Percentiles rank a stretch among this genome's conserved stretches.
phyloP scores from a whole-genome alignment of 2,113 vertebrate genomes.

The Dasyprocta punctata region DNA sequence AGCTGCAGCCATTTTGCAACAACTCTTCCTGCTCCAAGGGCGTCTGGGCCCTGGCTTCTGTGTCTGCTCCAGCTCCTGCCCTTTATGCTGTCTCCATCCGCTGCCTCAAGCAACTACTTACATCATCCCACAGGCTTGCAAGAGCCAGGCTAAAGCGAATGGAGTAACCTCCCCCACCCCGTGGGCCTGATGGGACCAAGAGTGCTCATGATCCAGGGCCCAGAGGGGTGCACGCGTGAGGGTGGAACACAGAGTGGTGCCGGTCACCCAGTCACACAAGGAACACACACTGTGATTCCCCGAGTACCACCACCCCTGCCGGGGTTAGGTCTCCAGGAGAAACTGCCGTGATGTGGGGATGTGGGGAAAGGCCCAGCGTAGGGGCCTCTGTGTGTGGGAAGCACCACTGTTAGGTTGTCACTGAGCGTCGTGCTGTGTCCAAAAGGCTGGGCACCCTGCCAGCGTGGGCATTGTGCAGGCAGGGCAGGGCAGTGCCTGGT shows the following conservation, averaged over 20 bases:
- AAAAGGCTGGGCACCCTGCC: not conserved
- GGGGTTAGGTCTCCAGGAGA: not conserved
- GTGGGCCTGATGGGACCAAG: too few species aligned
- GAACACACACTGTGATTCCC: rapidly evolving
- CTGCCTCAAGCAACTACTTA: not conserved
- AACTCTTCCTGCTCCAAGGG: constrained; percentile 44
- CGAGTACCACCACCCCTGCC: rapidly evolving
- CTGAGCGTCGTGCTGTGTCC: rapidly evolving
- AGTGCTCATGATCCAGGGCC: rapidly evolving
- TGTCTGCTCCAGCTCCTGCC: not conserved
- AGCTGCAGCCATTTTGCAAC: constrained; percentile 35
- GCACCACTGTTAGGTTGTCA: not conserved
- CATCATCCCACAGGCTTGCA: not conserved
- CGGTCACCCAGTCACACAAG: rapidly evolving
- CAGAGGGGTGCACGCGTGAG: rapidly evolving
- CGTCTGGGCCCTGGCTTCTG: not conserved
- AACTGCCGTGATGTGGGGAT: not conserved
- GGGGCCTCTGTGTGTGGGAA: not conserved
- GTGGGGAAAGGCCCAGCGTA: rapidly evolving
- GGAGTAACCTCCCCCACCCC: not conserved
- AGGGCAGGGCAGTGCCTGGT: rapidly evolving
- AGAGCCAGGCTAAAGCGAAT: not conserved
- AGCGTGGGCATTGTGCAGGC: rapidly evolving
- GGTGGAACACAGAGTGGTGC: rapidly evolving
- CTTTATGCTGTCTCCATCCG: not conserved